Base-by-base conservation (phyloP, 2,797 vertebrate species). In the Heteromormyrus szaboi region DNA sequence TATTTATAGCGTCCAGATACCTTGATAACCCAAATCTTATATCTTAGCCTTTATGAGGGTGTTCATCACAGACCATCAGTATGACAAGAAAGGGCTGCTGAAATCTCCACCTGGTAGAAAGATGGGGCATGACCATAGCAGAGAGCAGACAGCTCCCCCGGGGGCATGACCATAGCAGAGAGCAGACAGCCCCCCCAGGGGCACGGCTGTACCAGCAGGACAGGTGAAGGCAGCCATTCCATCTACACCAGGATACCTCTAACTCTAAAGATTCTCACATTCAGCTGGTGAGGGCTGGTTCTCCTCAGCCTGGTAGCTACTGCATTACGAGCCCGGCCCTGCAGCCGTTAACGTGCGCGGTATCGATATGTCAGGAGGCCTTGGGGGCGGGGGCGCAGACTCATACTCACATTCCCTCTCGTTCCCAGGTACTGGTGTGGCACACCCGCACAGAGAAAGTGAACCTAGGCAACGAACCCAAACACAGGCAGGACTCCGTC, bases 401-500 rank as follows among this genome's bases (percentile, higher is more conserved):
- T 76, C 68, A 41, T 3, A 76, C 68, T 41, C 33, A 33, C 65
- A 76, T 19, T 48, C 86, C 59, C 89, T 86, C 22, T 92, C 84
- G 89, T 89, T 93, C 90, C 2, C 90, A 99, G 99, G 98, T 99
- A 91, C 97, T 99, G 46, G 99, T 99, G 68, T 99, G 99, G 99
- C 99, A 99, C 96, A 99, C 99, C 0, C 97, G 99, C 91, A 99
- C 98, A 41, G 98, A 99, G 94, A 99, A 99, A 92, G 98, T 97
- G 1, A 97, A 98, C 88, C 95, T 99, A 7, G 97, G 96, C 76
- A 98, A 98, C 0, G 98, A 99, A 95, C 97, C 98, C 90, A 99
- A 98, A 93, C 95, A 97, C 89, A 97, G 95, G 87, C 96, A 97
- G 94, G 99, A 99, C 95, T 96, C 95, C 0, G 95, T 98, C 91